Conservation (phyloP, 2,113 vertebrate species). For the Colaptes auratus region DNA sequence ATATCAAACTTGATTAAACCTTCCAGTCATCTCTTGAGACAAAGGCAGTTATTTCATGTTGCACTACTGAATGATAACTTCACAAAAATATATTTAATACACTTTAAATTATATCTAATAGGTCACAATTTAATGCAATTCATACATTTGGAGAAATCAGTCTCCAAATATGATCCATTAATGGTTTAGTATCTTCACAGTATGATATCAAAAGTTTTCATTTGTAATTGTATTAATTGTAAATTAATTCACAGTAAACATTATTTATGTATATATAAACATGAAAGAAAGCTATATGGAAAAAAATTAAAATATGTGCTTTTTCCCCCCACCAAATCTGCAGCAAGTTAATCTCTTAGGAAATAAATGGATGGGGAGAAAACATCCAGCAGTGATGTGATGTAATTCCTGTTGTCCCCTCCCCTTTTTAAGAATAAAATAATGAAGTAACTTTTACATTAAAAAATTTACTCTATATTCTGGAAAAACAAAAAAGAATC, state of each 20-base stretch:
- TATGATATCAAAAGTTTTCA: neutral
- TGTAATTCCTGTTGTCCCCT: neutral
- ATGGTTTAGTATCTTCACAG: neutral
- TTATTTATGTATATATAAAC: neutral
- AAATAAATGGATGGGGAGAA: neutral
- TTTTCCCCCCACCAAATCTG: neutral
- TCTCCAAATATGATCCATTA: neutral
- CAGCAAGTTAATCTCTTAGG: neutral
- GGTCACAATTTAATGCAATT: neutral
- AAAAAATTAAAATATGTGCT: neutral
- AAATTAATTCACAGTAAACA: neutral
- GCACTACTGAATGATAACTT: neutral
- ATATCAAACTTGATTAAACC: slow-evolving; percentile 32
- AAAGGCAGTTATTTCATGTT: slow-evolving; percentile 1
- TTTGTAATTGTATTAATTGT: neutral
- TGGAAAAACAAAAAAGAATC: neutral
- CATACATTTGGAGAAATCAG: neutral
- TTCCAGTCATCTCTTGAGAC: neutral
- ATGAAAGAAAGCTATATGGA: neutral
- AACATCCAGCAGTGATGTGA: neutral
- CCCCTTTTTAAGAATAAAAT: neutral
- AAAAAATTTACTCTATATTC: neutral
- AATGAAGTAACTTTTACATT: neutral
- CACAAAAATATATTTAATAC: neutral
- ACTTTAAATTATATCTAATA: neutral